Conservation (phyloP, 1,140 invertebrate genomes). For the Diuraphis noxia region DNA sequence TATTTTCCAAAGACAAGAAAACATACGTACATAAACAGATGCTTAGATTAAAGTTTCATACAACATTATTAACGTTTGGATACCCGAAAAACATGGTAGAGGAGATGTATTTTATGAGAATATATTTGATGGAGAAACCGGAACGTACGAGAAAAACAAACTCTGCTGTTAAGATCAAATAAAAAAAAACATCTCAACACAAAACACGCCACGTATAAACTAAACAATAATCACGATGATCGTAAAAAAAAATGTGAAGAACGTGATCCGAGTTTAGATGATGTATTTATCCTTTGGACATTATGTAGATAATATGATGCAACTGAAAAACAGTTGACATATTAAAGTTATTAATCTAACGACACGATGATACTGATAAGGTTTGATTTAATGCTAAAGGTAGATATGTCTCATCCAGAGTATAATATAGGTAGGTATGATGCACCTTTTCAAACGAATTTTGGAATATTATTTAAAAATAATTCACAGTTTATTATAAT, state of each 20-base stretch:
- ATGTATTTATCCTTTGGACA: conserved; percentile 12
- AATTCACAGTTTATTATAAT: neutral
- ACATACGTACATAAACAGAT: neutral
- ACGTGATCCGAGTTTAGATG: conserved; percentile 24
- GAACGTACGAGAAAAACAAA: neutral
- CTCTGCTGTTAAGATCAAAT: neutral
- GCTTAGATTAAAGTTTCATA: neutral
- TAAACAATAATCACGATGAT: conserved; percentile 44
- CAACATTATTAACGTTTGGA: neutral
- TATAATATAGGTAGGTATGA: neutral
- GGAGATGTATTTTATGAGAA: neutral
- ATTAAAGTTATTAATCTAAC: neutral
- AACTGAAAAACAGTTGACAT: conserved; percentile 3
- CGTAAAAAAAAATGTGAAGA: conserved; percentile 19
- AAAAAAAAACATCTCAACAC: neutral
- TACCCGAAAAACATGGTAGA: neutral
- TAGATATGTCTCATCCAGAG: neutral
- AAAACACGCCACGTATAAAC: conserved; percentile 1
- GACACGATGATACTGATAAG: neutral
- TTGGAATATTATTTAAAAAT: neutral
- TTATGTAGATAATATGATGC: neutral
- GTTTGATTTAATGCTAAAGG: neutral
- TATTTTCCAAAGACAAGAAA: neutral
- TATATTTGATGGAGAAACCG: neutral
- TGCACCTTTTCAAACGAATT: neutral